Percentiles rank a stretch among this genome's conserved stretches.
phyloP scores from a whole-genome alignment of 1,140 invertebrate species.

The Spodoptera frugiperda region DNA sequence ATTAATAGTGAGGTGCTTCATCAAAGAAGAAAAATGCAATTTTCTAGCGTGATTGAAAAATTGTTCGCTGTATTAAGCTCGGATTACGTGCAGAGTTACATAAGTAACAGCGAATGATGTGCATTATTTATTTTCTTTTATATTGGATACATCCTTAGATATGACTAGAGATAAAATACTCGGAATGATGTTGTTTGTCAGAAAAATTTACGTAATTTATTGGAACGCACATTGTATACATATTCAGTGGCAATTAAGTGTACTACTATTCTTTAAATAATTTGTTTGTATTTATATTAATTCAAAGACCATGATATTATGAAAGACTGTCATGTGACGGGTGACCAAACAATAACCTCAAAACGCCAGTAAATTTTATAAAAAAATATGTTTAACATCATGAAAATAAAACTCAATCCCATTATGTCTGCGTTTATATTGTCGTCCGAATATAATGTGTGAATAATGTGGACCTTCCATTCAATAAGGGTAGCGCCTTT shows the following conservation, averaged over 20 bases:
- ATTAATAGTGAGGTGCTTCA: constrained; percentile 45
- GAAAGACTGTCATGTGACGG: constrained; percentile 7
- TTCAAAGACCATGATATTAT: not conserved
- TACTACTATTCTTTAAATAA: not conserved
- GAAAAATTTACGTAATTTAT: too few species aligned
- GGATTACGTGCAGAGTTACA: constrained; percentile 18
- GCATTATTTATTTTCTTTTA: not conserved
- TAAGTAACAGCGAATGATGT: not conserved
- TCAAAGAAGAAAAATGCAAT: constrained; percentile 47
- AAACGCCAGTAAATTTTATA: constrained; percentile 11
- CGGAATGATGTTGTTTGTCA: too few species aligned
- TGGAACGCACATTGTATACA: too few species aligned
- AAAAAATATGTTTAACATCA: constrained; percentile 29
- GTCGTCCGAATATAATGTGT: constrained; percentile 72
- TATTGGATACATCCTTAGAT: too few species aligned
- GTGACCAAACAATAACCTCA: constrained; percentile 1
- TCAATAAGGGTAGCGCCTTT: constrained; percentile 73
- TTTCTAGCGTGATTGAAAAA: constrained; percentile 44
- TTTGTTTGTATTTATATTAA: not conserved
- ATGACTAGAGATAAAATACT: too few species aligned
- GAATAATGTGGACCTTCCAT: constrained; percentile 72
- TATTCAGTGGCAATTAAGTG: too few species aligned
- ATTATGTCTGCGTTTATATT: constrained; percentile 58
- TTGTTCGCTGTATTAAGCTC: constrained; percentile 22
- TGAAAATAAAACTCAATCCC: constrained; percentile 61